phyloP scores from a whole-genome alignment of 2,797 vertebrate species.

The Rhinogobio ventralis region DNA sequence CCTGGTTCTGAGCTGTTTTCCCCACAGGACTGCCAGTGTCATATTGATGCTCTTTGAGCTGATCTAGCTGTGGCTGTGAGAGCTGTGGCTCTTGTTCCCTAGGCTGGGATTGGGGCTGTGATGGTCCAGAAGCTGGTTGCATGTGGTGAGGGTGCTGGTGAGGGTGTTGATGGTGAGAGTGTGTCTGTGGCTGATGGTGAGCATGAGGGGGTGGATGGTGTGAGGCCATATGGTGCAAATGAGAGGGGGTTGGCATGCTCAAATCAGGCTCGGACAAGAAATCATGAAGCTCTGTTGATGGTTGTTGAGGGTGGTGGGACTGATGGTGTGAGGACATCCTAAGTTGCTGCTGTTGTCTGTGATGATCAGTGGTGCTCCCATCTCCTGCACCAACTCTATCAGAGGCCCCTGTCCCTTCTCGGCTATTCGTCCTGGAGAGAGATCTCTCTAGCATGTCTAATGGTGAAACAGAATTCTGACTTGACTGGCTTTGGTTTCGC shows the following conservation, averaged over 20 bases:
- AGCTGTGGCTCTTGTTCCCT: constrained; percentile 73
- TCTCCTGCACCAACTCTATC: constrained; percentile 71
- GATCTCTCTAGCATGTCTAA: constrained; percentile 80
- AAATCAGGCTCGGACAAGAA: constrained; percentile 78
- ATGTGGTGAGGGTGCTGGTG: constrained; percentile 67
- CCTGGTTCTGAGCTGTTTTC: constrained; percentile 73
- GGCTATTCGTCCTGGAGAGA: constrained; percentile 72
- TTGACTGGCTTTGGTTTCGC: constrained; percentile 70
- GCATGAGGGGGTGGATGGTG: constrained; percentile 65
- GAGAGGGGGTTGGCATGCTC: constrained; percentile 71
- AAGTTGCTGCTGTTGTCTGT: constrained; percentile 69
- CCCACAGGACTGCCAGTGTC: constrained; percentile 72
- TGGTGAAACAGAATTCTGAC: constrained; percentile 77
- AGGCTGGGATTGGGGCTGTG: constrained; percentile 61
- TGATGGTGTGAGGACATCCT: constrained; percentile 72
- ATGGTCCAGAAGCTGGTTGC: constrained; percentile 51
- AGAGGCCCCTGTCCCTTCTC: constrained; percentile 66
- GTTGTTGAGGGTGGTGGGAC: constrained; percentile 70
- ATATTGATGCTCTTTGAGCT: constrained; percentile 84
- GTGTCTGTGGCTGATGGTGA: constrained; percentile 72
- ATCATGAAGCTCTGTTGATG: constrained; percentile 74
- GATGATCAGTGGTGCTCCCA: constrained; percentile 66
- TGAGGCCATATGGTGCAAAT: constrained; percentile 75
- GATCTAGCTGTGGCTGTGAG: constrained; percentile 75
- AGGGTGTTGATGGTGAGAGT: constrained; percentile 72